These are phyloP conservation scores for Apodemus sylvaticus DNA, from an alignment of 2,113 vertebrate species.

Conservation along the genomic window DNA sequence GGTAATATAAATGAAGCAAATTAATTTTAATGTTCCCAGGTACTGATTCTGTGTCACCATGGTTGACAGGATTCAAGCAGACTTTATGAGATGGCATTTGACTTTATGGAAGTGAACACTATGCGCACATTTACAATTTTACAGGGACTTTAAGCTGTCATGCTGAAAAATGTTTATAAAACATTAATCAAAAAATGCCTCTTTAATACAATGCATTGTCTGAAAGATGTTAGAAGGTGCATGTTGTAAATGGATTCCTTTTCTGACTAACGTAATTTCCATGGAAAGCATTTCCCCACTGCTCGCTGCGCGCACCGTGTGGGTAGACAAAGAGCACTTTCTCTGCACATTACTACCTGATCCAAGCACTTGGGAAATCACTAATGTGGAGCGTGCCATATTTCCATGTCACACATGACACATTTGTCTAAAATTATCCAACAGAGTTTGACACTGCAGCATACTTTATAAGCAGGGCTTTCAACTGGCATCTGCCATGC, in stretches of 20 bases:
- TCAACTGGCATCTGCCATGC: slow-evolving; percentile 90
- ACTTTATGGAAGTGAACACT: slow-evolving; percentile 92
- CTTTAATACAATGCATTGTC: slow-evolving; percentile 96
- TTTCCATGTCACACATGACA: slow-evolving; percentile 94
- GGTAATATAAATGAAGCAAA: slow-evolving; percentile 91
- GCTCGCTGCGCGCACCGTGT: slow-evolving; percentile 90
- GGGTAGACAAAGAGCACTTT: slow-evolving; percentile 94
- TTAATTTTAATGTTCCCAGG: slow-evolving; percentile 97
- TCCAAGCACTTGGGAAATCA: slow-evolving; percentile 92
- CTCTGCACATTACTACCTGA: slow-evolving; percentile 92
- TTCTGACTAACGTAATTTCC: slow-evolving; percentile 96
- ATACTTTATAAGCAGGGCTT: slow-evolving; percentile 89
- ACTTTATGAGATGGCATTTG: slow-evolving; percentile 92
- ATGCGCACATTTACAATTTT: slow-evolving; percentile 90
- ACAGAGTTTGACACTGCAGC: slow-evolving; percentile 92
- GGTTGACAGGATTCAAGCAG: slow-evolving; percentile 88
- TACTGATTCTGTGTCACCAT: slow-evolving; percentile 88
- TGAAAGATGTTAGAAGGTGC: slow-evolving; percentile 96
- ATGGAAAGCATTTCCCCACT: slow-evolving; percentile 89
- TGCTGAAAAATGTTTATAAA: slow-evolving; percentile 97
- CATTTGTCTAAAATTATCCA: slow-evolving; percentile 93
- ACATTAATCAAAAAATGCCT: slow-evolving; percentile 99
- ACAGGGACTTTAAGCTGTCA: slow-evolving; percentile 90
- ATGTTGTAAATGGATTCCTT: slow-evolving; percentile 98
- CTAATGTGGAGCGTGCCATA: slow-evolving; percentile 94